Conservation (phyloP, 2,888 invertebrate species). For the Acronicta leporina region DNA sequence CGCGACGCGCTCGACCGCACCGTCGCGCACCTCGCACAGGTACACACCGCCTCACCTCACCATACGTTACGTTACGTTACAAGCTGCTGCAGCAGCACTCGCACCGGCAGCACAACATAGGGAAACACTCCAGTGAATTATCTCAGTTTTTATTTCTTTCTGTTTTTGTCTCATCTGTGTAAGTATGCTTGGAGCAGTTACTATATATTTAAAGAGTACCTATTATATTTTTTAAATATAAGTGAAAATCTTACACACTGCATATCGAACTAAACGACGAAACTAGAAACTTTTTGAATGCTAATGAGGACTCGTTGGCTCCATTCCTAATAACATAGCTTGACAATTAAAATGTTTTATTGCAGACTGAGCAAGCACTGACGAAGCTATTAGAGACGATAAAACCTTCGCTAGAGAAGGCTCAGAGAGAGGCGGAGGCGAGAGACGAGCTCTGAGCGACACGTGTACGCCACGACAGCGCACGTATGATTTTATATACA, state of each 20-base stretch:
- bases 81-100: too few species aligned
- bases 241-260: too few species aligned
- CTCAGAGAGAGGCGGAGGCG: conserved; percentile 62
- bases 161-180: too few species aligned
- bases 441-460: conserved; percentile 73
- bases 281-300: too few species aligned
- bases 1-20: conserved; percentile 92
- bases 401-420: conserved; percentile 79
- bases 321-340: background rate
- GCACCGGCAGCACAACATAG: too few species aligned
- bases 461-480: conserved; percentile 1
- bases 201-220: too few species aligned
- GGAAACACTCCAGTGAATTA: too few species aligned
- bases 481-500: conserved; percentile 26
- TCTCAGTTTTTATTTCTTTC: too few species aligned
- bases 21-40: conserved; percentile 92
- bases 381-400: conserved; percentile 91
- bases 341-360: background rate
- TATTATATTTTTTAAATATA: too few species aligned
- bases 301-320: background rate
- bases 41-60: conserved; percentile 66
- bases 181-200: too few species aligned
- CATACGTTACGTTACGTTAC: too few species aligned
- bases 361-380: conserved; percentile 93
- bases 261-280: too few species aligned